Base-by-base conservation (phyloP, 2,113 vertebrate species). In the Platysternon megacephalum region DNA sequence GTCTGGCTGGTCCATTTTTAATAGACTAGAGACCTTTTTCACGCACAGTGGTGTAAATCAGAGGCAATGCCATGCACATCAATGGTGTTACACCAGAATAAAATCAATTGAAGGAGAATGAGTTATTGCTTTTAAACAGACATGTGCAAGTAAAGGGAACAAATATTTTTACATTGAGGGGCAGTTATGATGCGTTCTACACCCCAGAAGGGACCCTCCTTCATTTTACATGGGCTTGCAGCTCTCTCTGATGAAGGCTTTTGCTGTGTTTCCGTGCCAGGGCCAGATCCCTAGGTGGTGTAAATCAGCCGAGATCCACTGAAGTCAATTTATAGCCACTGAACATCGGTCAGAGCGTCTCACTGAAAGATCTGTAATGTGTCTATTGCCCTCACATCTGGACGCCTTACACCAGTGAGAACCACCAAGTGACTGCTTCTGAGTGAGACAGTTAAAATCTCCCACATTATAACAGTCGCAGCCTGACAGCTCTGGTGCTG, bases 381-480 rank as follows among this genome's bases (percentile, higher is more conserved):
- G 42, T 16, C 32, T 6, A 16, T 82, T 35, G 79, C 89, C 93
- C 89, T 86, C 92, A 65, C 17, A 26, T 28, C 46, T 32, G 79
- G 82, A 74, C 85, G 46, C 65, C 89, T 79, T 61, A 65, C 79
- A 88, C 85, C 82, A 61, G 94, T 89, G 79, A 91, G 89, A 32
- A 76, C 86, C 89, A 48, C 65, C 89, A 11, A 72, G 35, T 11
- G 65, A 21, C 22, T 0, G 5, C 4, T 93, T 82, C 53, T 51
- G 56, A 2, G 0, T 1, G 53, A 87, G 83, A 85, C 76, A 79
- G 3, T 79, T 49, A 86, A 4, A 11, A 13, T 61, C 61, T n/a
- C 82, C 91, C 87, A 76, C 81, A 1, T 4, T 65, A 53, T 53
- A 14, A 49, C 80, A 89, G 82, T 68, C 82, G 29, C 84, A 82